Percentiles rank a stretch among this genome's conserved stretches.
phyloP scores from a whole-genome alignment of 2,888 invertebrate genomes.

The Carpatolechia fugitivella region DNA sequence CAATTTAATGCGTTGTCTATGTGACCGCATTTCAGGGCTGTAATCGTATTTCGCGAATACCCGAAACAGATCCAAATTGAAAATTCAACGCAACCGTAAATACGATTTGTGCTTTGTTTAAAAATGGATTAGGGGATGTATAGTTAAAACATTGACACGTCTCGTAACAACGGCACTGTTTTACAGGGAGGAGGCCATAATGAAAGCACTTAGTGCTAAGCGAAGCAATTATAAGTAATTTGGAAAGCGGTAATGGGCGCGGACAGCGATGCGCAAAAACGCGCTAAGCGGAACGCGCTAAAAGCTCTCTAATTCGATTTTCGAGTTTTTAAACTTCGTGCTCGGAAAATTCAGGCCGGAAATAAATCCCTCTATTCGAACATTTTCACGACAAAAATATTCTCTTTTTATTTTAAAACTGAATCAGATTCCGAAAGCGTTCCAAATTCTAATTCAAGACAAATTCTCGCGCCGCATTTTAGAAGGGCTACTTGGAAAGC shows the following conservation, averaged over 20 bases:
- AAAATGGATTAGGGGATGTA: slow-evolving; percentile 45
- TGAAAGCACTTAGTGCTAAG: slow-evolving; percentile 78
- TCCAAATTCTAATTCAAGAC: neutral
- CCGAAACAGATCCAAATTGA: neutral
- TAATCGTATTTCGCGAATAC: slow-evolving; percentile 26
- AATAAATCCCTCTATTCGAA: slow-evolving; percentile 39
- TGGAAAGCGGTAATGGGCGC: slow-evolving; percentile 72
- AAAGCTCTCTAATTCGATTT: slow-evolving; percentile 78
- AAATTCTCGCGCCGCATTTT: slow-evolving; percentile 2
- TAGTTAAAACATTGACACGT: slow-evolving; percentile 52
- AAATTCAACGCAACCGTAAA: slow-evolving; percentile 7
- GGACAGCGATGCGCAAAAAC: slow-evolving; percentile 78
- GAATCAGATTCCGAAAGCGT: neutral
- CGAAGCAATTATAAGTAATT: slow-evolving; percentile 79
- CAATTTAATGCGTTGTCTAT: slow-evolving; percentile 53
- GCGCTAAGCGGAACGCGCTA: slow-evolving; percentile 70
- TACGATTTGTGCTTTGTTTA: slow-evolving; percentile 28
- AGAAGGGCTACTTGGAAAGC: slow-evolving; percentile 29
- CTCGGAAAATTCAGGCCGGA: slow-evolving; percentile 33
- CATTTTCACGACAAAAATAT: neutral
- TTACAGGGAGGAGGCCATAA: slow-evolving; percentile 58
- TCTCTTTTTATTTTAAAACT: slow-evolving; percentile 5
- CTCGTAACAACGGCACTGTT: slow-evolving; percentile 54
- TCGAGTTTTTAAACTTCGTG: slow-evolving; percentile 65
- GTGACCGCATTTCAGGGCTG: slow-evolving; percentile 31